A percentile compares a stretch with the other conserved stretches of the same genome.
Conservation (phyloP, 1,140 invertebrate genomes). For the Hesperophylax magnus region DNA sequence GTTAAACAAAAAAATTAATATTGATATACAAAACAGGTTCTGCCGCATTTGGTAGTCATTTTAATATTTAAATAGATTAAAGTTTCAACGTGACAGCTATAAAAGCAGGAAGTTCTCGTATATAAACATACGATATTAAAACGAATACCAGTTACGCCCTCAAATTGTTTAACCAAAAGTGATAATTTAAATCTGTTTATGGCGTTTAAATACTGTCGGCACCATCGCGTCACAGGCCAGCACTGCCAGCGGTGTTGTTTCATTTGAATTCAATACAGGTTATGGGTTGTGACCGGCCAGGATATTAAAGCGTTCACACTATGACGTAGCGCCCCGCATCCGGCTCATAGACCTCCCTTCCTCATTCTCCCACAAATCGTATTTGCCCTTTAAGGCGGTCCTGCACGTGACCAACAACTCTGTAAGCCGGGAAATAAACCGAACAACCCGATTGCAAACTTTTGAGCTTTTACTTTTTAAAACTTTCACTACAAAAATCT, state of each 20-base stretch:
- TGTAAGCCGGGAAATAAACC: not conserved
- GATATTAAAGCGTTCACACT: constrained; percentile 45
- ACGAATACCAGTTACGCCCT: not conserved
- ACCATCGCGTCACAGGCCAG: constrained; percentile 15
- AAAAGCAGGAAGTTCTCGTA: not conserved
- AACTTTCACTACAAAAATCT: not conserved
- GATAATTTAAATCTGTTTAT: constrained; percentile 33
- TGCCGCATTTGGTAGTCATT: no score
- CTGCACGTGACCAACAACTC: constrained; percentile 15
- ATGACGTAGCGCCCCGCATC: constrained; percentile 13
- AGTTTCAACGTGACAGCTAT: not conserved
- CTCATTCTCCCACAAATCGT: not conserved
- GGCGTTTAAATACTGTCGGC: constrained; percentile 42
- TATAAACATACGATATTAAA: not conserved
- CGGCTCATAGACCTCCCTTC: constrained; percentile 10
- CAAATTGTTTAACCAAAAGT: constrained; percentile 20
- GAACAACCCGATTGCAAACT: constrained; percentile 11
- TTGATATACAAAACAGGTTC: no score
- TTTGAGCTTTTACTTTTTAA: constrained; percentile 19
- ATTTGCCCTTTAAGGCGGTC: not conserved
- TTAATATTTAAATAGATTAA: not conserved
- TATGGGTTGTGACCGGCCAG: constrained; percentile 49
- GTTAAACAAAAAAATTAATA: no score
- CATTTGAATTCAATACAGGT: constrained; percentile 55
- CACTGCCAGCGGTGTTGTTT: constrained; percentile 12